Evolutionary conservation across 1,140 invertebrate species (phyloP), one percentile per base, ranked within the genome.

Genomic region (Lepidurus packardi): DNA sequence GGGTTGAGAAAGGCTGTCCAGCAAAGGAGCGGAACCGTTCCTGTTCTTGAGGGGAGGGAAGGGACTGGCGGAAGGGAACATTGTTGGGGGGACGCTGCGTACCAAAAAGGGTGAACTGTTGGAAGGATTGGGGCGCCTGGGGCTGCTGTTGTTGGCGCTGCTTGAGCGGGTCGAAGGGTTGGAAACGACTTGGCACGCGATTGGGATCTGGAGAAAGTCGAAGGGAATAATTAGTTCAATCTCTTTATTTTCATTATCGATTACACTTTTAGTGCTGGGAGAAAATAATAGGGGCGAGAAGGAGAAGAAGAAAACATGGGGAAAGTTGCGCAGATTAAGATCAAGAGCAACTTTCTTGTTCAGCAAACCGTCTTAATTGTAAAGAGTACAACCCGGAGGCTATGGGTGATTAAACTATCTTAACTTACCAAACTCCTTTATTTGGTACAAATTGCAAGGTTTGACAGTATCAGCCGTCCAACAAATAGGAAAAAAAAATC

Each of bases 21-120:
- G 53, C 16, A 21, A 65, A 65, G 53, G 53, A 13, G 13, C 53
- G 53, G 53, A 65, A 65, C 53, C 53, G 53, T 5, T 65, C 53
- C 21, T 65, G 53, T 16, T 65, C 53, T 16, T 65, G 16, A 65
- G 53, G 53, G 4, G 53, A n/a, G 53, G 53, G 53, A 21, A 65
- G 53, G 16, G 16, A 34, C 43, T 9, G 78, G 73, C 7, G 78
- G n/a, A 44, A 78, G 53, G 73, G 44, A 45, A 21, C 74, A 34
- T 25, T 73, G 43, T 25, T 78, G 73, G 73, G 78, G 24, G 78
- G 73, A 74, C 44, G 43, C 42, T 45, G 41, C 13, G 77, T 65
- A 10, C 73, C 78, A 34, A 78, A 78, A 74, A 78, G 75, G 43
- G 74, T 78, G 16, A 78, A 75, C 43, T 78, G 78, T n/a, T 78